Conservation (phyloP, 2,113 vertebrate species). For the Prochilodus magdalenae region DNA sequence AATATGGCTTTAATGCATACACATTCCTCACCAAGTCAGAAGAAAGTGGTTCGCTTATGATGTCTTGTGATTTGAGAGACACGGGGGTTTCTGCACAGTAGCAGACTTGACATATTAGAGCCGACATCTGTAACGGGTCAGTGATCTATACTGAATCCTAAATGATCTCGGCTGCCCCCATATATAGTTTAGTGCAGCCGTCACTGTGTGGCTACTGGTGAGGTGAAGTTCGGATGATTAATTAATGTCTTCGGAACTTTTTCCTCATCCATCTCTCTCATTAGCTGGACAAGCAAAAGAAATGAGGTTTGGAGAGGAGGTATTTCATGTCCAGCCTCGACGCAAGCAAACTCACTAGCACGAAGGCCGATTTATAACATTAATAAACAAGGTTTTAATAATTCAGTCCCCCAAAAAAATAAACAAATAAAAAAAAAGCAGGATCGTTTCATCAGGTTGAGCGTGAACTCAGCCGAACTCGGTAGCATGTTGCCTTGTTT, state of each 20-base stretch:
- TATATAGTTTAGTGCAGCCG: background rate
- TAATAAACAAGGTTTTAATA: constrained; percentile 38
- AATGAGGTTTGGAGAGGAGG: constrained; percentile 20
- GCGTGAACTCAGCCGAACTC: background rate
- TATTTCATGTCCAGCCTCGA: background rate
- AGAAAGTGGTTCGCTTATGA: background rate
- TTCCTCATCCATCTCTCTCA: constrained; percentile 12
- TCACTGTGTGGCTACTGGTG: background rate
- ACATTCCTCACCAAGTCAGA: constrained; percentile 21
- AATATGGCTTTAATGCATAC: constrained; percentile 18
- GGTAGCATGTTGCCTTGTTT: background rate
- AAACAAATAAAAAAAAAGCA: background rate
- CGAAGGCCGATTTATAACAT: constrained; percentile 18
- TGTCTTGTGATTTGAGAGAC: constrained; percentile 2
- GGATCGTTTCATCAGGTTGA: constrained; percentile 19
- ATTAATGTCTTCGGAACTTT: background rate
- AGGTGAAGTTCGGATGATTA: background rate
- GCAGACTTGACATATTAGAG: background rate
- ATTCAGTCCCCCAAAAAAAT: background rate
- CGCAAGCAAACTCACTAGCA: constrained; percentile 2
- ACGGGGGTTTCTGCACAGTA: constrained; percentile 10
- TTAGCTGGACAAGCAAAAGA: background rate
- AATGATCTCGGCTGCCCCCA: background rate
- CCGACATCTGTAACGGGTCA: background rate
- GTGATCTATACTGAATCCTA: background rate